Conservation (phyloP, 2,797 vertebrate genomes). For the Paramormyrops hopkinsi region DNA sequence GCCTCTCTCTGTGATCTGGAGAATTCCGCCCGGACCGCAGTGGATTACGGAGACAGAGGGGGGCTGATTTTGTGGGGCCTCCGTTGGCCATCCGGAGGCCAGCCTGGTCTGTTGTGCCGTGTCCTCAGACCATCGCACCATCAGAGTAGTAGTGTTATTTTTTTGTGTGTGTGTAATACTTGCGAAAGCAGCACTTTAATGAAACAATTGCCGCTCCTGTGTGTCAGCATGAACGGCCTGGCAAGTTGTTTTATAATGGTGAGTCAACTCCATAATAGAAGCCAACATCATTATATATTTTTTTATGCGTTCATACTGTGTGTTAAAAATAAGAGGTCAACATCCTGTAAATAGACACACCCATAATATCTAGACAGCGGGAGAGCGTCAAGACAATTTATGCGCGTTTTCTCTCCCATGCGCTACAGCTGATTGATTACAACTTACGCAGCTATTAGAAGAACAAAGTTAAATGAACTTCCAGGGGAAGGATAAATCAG, state of each 20-base stretch:
- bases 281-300: neutral
- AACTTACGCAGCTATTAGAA: neutral
- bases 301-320: neutral
- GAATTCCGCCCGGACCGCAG: neutral
- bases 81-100: too few species aligned
- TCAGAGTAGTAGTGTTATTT: neutral
- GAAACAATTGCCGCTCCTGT: neutral
- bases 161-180: neutral
- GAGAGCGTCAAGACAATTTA: neutral
- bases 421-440: neutral
- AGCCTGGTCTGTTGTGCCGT: neutral
- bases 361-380: neutral
- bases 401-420: neutral
- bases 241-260: neutral
- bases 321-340: constrained; percentile 1
- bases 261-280: neutral
- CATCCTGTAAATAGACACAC: neutral
- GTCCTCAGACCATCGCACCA: neutral
- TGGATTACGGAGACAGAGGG: neutral
- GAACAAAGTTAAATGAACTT: neutral
- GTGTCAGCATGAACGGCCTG: neutral
- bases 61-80: neutral
- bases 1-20: neutral
- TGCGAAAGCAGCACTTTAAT: neutral
- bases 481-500: neutral